Conservation (phyloP, 2,113 vertebrate species). For the Cyanistes caeruleus region DNA sequence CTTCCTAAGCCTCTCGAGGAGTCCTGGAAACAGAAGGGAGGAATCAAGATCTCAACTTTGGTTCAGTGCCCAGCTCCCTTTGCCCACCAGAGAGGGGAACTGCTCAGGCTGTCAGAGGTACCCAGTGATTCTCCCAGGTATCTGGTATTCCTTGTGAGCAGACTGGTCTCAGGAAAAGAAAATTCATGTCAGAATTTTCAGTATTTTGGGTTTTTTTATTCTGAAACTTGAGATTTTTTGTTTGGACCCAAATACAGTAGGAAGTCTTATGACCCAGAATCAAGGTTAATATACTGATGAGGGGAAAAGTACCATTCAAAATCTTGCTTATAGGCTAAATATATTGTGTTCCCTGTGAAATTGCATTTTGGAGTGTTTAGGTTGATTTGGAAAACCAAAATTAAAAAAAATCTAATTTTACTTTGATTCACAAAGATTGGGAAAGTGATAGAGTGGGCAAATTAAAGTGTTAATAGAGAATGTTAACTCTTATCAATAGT, state of each 20-base stretch:
- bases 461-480: neutral
- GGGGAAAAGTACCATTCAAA: neutral
- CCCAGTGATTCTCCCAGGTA: rapidly evolving
- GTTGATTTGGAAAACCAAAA: neutral
- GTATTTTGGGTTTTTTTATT: neutral
- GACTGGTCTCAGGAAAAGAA: neutral
- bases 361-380: neutral
- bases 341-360: neutral
- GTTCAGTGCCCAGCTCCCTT: neutral
- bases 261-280: neutral
- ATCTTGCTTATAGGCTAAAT: neutral
- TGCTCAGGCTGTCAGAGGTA: neutral
- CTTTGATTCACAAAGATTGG: neutral
- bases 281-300: neutral
- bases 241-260: neutral
- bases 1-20: neutral
- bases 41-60: neutral
- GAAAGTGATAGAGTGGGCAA: neutral
- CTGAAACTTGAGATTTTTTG: neutral
- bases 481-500: neutral
- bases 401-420: neutral
- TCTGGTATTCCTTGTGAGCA: neutral
- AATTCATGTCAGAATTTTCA: neutral
- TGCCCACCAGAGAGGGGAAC: neutral
- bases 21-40: neutral